Base-by-base conservation (phyloP, 2,113 vertebrate genomes). In the Dinomys branickii region DNA sequence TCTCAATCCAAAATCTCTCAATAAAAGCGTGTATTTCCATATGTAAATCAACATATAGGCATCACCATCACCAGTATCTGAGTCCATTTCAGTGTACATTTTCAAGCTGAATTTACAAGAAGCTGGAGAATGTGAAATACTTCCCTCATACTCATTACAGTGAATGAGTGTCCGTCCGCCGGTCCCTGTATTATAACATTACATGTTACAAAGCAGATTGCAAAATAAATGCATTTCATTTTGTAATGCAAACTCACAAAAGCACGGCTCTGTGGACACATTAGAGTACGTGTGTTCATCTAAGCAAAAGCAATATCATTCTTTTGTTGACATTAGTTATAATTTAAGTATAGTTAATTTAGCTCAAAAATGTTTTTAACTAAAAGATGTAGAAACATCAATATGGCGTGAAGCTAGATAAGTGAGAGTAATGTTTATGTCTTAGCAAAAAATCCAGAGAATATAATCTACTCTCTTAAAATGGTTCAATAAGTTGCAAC, bases 341-440 rank as follows among this genome's bases (percentile, higher is more conserved):
- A 90, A 92, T 90, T 94, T 85, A 91, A 78, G 88, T 38, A 83
- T 41, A 87, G 19, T 38, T 94, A 86, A 85, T 81, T 89, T 81
- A 87, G 26, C 33, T 63, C 47, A 86, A 94, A 56, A 86, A 88
- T 47, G 6, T 82, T 94, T 67, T 94, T 77, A 77, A 81, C 83
- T 71, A 7, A 52, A 94, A 94, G 22, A 69, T 80, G 22, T 41
- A 65, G 33, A 73, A 78, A 88, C 20, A 63, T 17, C 77, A 22
- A 54, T 54, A 2, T 50, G n/a, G 9, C 35, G 88, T 50, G 35
- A 90, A 77, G 26, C 54, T 95, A 91, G 35, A 94, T 13, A 71
- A 92, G 80, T 67, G 26, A 94, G 24, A 83, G 59, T 19, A 87
- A 75, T 83, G 38, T 38, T 84, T 90, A 33, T 59, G 26, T 81